phyloP scores from a whole-genome alignment of 1,140 invertebrate genomes.

The Pogonomyrmex californicus region DNA sequence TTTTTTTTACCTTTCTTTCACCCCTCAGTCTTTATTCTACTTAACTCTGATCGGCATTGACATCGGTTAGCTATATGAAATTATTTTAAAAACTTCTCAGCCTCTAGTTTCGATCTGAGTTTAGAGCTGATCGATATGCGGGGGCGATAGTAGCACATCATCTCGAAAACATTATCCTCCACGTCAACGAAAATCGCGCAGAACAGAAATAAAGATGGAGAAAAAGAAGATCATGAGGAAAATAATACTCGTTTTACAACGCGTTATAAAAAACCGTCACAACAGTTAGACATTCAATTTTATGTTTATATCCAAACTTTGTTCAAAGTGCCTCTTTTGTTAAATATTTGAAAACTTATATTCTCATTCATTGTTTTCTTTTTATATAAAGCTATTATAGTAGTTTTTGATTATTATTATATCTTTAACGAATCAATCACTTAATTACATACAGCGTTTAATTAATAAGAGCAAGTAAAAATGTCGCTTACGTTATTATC shows the following conservation, averaged over 20 bases:
- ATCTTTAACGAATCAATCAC: neutral
- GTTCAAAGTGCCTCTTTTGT: conserved; percentile 33
- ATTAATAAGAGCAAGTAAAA: neutral
- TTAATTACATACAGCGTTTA: neutral
- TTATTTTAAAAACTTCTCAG: neutral
- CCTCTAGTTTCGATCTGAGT: neutral
- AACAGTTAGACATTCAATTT: conserved; percentile 41
- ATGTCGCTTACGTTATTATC: neutral
- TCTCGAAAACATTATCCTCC: conserved; percentile 31
- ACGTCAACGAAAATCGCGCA: conserved; percentile 9
- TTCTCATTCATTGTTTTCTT: neutral
- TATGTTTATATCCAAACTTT: conserved; percentile 17
- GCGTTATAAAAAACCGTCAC: conserved; percentile 46
- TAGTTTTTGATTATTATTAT: neutral
- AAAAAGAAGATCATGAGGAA: conserved; percentile 29
- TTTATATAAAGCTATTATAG: neutral
- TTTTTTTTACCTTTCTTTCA: neutral
- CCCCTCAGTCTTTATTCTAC: neutral
- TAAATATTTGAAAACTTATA: conserved; percentile 15
- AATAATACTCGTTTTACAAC: conserved; percentile 60
- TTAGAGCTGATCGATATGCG: conserved; percentile 24
- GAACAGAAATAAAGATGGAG: neutral
- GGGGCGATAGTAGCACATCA: neutral
- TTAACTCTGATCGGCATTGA: neutral
- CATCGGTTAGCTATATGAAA: neutral